Evolutionary conservation across 2,113 vertebrate genomes (phyloP), one percentile per base, ranked within the genome.

Genomic region (Cyanoliseus patagonus): DNA sequence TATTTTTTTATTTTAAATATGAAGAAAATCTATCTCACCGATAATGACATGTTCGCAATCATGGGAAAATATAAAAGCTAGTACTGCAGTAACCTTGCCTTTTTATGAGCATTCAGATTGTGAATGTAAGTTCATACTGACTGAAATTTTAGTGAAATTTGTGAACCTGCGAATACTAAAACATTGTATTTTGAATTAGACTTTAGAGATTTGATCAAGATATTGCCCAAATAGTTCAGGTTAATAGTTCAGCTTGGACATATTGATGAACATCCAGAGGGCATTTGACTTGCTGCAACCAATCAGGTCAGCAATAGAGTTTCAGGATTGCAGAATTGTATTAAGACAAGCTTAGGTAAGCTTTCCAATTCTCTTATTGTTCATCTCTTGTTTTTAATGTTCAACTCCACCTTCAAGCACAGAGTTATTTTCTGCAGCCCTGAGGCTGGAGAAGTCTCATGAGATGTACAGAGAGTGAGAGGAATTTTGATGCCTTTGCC

Each of bases 401-500:
- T 33, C 63, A 55, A 28, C 70, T 52, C 75, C 77, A 75, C 42
- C 66, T 89, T 84, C 70, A 85, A 91, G 81, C 53, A 61, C 49
- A 74, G 83, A 84, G 44, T 44, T 66, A 66, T 46, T 73, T 85
- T 83, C 75, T 82, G 57, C 84, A 85, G 63, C 70, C 91, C 89
- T 15, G 37, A 95, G 83, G 87, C 93, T 83, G 67, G n/a, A 85
- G 62, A 85, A 95, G 57, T 77, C 89, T 85, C 90, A 4, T 59
- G 94, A 90, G 87, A 17, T 70, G n/a, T 83, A 63, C 70, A 37
- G 66, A 59, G 57, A 61, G 52, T 87, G 84, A 96, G 89, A 85
- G 28, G 84, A 95, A 95, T 92, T 84, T 94, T 90, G 57, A 91
- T 94, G 49, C 52, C 27, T 92, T 89, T 87, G 28, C 30, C 31